Base-by-base conservation (phyloP, 1,140 invertebrate species). In the Triops cancriformis region DNA sequence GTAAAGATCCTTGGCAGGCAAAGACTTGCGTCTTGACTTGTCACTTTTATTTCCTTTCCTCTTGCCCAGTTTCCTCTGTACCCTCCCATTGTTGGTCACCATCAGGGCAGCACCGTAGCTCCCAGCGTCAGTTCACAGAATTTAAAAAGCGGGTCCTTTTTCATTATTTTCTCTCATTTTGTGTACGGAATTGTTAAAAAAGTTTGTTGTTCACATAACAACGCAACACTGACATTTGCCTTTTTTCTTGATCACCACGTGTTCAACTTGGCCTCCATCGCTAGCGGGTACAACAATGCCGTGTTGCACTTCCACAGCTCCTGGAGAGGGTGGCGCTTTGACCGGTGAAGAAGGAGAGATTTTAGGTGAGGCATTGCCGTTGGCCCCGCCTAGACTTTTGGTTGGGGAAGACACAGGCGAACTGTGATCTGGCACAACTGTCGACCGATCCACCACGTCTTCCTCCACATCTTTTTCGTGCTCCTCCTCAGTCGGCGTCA, bases 181-280 rank as follows among this genome's bases (percentile, higher is more conserved):
- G 51, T 23, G 18, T 64, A 18, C 14, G 51, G 51, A 64, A 64
- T 64, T 12, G 23, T 37, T 64, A 64, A 64, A n/a, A 64, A n/a
- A 23, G 14, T 64, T 18, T 74, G n/a, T 37, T 80, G 37, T 72
- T 82, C 93, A 95, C 89, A 94, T 93, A 83, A 94, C 89, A 79
- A 93, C 91, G 86, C 93, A 95, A 87, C 93, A 94, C 84, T 92
- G 91, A 88, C 93, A 94, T 86, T 93, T 94, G 84, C 90, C 91
- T 86, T 95, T 94, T 88, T 95, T 95, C 87, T 94, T 94, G 81
- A 94, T 88, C 81, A 91, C 90, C 78, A 95, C 91, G 83, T 93
- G 92, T 83, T 94, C 93, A 27, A 93, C 91, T 83, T 93, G 91
- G 81, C 89, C 89, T 75, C 91, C 90, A 82, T 93, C 91, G 31